Conservation (phyloP, 23 tunicate genomes). For the Halocynthia aurantium region DNA sequence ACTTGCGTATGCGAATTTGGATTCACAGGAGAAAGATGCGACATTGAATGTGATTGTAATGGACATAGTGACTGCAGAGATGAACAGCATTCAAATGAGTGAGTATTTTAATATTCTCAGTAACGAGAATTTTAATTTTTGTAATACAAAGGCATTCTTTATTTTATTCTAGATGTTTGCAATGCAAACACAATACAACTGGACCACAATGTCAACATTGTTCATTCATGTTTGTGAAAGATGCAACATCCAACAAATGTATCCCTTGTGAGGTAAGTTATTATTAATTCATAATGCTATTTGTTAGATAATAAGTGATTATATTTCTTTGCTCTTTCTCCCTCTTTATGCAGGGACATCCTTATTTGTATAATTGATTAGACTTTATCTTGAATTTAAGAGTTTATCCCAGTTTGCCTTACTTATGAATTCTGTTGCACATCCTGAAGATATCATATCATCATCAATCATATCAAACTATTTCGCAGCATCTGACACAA, state of each 20-base stretch:
- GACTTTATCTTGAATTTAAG: too few relatives aligned
- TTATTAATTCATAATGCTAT: background rate
- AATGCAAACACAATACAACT: conserved; percentile 47
- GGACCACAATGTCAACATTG: conserved; percentile 50
- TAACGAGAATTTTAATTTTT: background rate
- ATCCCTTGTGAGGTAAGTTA: conserved; percentile 31
- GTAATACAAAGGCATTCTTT: background rate
- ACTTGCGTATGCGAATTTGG: conserved; percentile 51
- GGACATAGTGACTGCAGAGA: conserved; percentile 44
- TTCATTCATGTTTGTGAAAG: conserved; percentile 43
- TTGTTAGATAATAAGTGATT: too few relatives aligned
- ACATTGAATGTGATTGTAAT: conserved; percentile 44
- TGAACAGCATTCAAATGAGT: background rate
- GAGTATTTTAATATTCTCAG: background rate
- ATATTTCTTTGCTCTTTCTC: too few relatives aligned
- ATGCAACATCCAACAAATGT: conserved; percentile 26
- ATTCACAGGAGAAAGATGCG: conserved; percentile 33
- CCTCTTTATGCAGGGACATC: too few relatives aligned
- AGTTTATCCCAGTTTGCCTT: too few relatives aligned
- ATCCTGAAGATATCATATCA: too few relatives aligned
- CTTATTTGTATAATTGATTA: too few relatives aligned
- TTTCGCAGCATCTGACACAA: too few relatives aligned
- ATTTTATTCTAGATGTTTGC: conserved; percentile 31
- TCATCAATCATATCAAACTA: too few relatives aligned
- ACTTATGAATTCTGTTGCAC: too few relatives aligned